Evolutionary conservation across 2,113 vertebrate genomes (phyloP), one percentile per base, ranked within the genome.

Genomic region (Corynorhinus townsendii): DNA sequence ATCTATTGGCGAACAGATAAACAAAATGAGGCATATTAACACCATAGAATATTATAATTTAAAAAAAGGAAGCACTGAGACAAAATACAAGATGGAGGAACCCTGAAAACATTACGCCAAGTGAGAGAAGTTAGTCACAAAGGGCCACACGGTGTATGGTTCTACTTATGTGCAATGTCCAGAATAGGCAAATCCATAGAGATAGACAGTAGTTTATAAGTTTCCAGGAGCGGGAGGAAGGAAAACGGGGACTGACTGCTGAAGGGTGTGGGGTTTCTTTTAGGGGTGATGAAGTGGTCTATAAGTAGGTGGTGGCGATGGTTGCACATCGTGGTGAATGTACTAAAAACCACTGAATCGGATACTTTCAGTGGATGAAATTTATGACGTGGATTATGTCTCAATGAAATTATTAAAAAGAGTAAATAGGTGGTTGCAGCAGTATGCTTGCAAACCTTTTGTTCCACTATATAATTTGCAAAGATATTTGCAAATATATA

Each of bases 21-120:
- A 75, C 26, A 24, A 68, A 90, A 52, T 10, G 35, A 24, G 4
- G 5, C 28, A 4, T 15, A 17, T 6, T 22, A 38, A 35, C 4
- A 28, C 1, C 5, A 14, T 49, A 11, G 24, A 59, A 20, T 64
- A 40, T 20, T 33, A 38, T 11, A 26, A n/a, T 33, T 22, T 24
- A 66, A 69, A 54, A 12, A 56, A 79, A 68, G 5, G 22, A 54
- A 79, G 10, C 59, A 8, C 28, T 7, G 33, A 56, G 11, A 49
- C 15, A 5, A 1, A 16, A 26, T 43, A 4, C 15, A 14, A 28
- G 0, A 3, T 4, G 30, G 19, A 24, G 35, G 45, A 35, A 1
- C 26, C 40, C 54, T 45, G 64, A 22, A 91, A 35, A 68, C 43
- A 8, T 7, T 19, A 0, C 14, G 33, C 22, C 72, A 30, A 52